These are phyloP conservation scores for Agonopterix arenella DNA, from an alignment of 2,888 invertebrate genomes.

Conservation along the genomic window DNA sequence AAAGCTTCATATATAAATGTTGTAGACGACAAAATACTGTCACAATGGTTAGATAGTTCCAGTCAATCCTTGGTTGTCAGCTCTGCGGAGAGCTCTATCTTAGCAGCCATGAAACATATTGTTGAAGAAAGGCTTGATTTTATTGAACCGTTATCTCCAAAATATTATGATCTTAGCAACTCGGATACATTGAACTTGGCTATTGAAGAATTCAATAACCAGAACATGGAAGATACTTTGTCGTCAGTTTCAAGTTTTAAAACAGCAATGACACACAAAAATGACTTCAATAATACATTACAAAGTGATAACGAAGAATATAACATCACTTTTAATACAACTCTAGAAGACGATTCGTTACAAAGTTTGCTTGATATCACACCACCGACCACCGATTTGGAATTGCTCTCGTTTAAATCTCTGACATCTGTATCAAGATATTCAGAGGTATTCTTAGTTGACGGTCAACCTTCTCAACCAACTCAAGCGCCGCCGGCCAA, in stretches of 20 bases:
- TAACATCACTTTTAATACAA: conserved; percentile 20
- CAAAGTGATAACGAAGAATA: conserved; percentile 24
- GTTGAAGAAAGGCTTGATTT: conserved; percentile 42
- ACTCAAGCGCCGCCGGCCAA: background rate
- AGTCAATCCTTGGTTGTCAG: conserved; percentile 13
- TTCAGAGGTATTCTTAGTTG: conserved; percentile 47
- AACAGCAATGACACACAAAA: conserved; percentile 26
- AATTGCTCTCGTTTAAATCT: conserved; percentile 49
- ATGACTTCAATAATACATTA: conserved; percentile 18
- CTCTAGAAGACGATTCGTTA: conserved; percentile 25
- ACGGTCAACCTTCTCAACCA: background rate
- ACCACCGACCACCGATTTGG: conserved; percentile 30
- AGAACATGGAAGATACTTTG: background rate
- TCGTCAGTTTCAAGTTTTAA: conserved; percentile 23
- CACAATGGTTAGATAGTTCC: conserved; percentile 21
- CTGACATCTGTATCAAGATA: conserved; percentile 37
- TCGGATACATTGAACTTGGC: background rate
- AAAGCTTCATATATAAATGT: background rate
- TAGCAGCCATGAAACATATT: conserved; percentile 28
- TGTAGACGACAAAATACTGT: conserved; percentile 17
- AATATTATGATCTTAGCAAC: background rate
- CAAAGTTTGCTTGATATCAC: conserved; percentile 23
- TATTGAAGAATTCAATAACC: too few species aligned
- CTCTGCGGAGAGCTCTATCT: conserved; percentile 15
- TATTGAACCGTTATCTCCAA: conserved; percentile 18